Evolutionary conservation across 2,113 vertebrate species (phyloP), one percentile per base, ranked within the genome.

Genomic region (Festucalex cinctus): DNA sequence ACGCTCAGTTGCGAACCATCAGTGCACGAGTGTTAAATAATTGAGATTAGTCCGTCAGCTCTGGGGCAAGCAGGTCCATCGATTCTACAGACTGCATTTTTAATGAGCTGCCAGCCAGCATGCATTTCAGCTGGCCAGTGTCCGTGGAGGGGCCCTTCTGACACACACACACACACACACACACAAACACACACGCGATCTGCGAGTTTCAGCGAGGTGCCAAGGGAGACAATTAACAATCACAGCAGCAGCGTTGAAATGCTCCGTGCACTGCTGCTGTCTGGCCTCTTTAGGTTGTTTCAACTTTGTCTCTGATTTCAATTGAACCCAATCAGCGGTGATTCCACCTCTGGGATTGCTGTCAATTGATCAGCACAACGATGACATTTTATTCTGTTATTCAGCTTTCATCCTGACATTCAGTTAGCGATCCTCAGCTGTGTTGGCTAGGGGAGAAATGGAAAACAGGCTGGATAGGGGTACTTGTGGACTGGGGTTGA

Each of bases 21-120:
- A 73, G 74, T 54, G 61, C 78, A 75, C 72, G 83, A 26, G 68
- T 80, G 79, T 85, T 91, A 85, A 92, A 91, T 92, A 91, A 92
- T 91, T 91, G 85, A 90, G 86, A 91, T 92, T 86, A 86, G 89
- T 85, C 88, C 79, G 83, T 90, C 88, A 87, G 88, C 88, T 75
- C 74, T 53, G 37, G 87, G 85, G 77, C 88, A 74, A 35, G 82
- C 78, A 89, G 90, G 84, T 88, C 84, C 88, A 91, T 92, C 73
- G 88, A 92, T 92, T 90, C 77, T 79, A 79, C 77, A 78, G 74
- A 74, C 90, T 92, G 91, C 85, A 91, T 91, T 90, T 90, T 92
- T 92, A 92, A 92, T 91, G 88, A 92, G 88, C 78, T 83, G 85
- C 84, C 88, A 88, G 81, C 65, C 66, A 58, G 78, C 84, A 75